Conservation (phyloP, 2,888 invertebrate species). For the Eulithis testata region DNA sequence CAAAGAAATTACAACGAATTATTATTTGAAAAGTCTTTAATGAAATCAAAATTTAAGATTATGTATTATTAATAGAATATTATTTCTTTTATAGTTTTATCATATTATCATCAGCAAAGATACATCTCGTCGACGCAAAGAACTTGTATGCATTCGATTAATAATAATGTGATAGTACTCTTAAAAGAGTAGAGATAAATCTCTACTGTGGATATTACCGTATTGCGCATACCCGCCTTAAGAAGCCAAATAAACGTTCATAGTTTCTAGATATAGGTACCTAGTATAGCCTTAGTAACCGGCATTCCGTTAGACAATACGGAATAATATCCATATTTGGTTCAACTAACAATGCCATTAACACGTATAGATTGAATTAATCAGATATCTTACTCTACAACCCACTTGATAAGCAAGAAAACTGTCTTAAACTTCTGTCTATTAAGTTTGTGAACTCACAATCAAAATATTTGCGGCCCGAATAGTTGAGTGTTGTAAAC, state of each 20-base stretch:
- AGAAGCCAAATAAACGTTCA: conserved; percentile 4
- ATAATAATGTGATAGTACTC: too few species aligned
- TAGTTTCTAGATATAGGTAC: conserved; percentile 5
- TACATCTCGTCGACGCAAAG: too few species aligned
- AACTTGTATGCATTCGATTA: too few species aligned
- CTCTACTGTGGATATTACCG: not conserved
- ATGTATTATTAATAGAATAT: too few species aligned
- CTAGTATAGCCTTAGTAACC: conserved; percentile 8
- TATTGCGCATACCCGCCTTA: not conserved
- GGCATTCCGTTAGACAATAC: conserved; percentile 29
- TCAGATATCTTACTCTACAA: conserved; percentile 49
- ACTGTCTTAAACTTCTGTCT: conserved; percentile 28
- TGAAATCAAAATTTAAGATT: too few species aligned
- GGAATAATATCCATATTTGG: conserved; percentile 28
- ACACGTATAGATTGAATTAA: conserved; percentile 51
- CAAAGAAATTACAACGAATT: too few species aligned
- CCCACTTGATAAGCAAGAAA: conserved; percentile 50
- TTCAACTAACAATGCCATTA: conserved; percentile 44
- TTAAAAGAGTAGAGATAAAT: too few species aligned
- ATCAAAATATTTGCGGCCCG: conserved; percentile 12
- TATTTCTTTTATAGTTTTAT: too few species aligned
- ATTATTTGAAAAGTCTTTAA: too few species aligned
- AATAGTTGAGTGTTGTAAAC: conserved; percentile 35
- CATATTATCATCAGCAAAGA: too few species aligned
- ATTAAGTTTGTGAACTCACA: conserved; percentile 21